A percentile compares a stretch with the other conserved stretches of the same genome.
Evolutionary conservation across 2,797 vertebrate genomes (phyloP).

Genomic region (Peromyscus nudipes): DNA sequence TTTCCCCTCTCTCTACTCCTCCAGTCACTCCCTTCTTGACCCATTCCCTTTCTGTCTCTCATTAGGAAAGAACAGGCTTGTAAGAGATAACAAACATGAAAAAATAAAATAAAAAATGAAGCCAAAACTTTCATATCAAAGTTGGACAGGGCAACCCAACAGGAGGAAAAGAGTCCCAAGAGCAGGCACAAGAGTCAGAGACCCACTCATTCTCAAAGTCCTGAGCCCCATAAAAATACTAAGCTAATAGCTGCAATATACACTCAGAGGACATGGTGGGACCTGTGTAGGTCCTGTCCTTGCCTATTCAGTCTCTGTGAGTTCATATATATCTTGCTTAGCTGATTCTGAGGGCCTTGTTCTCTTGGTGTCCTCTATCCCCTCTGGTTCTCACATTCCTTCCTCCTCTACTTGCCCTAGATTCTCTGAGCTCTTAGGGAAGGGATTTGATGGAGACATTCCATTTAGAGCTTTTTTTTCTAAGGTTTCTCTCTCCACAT

Average conservation of each 20-base stretch:
- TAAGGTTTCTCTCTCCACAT: not conserved
- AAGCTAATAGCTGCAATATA: not conserved
- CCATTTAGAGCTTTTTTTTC: not conserved
- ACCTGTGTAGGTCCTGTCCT: not conserved
- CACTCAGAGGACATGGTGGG: not conserved
- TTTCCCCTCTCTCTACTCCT: not conserved
- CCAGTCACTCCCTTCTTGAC: not conserved
- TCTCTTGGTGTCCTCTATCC: not conserved
- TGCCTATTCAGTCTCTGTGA: not conserved
- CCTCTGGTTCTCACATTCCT: not conserved
- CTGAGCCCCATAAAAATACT: not conserved
- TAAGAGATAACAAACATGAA: not conserved
- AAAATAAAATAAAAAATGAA: not conserved
- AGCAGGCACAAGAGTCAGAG: no score
- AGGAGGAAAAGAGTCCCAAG: not conserved
- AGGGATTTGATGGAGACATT: not conserved
- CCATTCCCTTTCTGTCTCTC: not conserved
- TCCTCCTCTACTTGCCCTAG: not conserved
- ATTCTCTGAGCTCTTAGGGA: not conserved
- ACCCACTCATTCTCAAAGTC: not conserved
- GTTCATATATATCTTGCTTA: not conserved
- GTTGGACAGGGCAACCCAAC: not conserved
- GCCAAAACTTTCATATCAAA: not conserved
- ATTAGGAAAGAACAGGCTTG: not conserved
- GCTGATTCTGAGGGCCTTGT: no score